phyloP scores from a whole-genome alignment of 1,140 invertebrate genomes.

The Drosophila sucinea region DNA sequence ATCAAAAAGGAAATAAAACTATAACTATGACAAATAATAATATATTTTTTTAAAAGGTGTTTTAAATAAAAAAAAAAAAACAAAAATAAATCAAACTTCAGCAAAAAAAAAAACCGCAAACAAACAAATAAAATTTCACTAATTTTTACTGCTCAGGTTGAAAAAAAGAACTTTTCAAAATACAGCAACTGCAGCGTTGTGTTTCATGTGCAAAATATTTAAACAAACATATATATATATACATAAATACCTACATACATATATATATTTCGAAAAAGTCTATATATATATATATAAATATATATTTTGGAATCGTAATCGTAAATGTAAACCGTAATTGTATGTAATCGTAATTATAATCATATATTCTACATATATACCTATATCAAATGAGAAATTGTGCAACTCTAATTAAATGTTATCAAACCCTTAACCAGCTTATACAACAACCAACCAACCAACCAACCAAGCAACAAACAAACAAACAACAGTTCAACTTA shows the following conservation, averaged over 20 bases:
- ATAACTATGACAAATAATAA: conserved; percentile 10
- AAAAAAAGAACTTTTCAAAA: conserved; percentile 20
- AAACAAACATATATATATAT: conserved; percentile 36
- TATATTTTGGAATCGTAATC: conserved; percentile 65
- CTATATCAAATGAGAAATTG: conserved; percentile 54
- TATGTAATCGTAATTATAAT: conserved; percentile 11
- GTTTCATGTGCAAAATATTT: conserved; percentile 74
- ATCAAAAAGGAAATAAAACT: conserved; percentile 34
- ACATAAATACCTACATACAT: conserved; percentile 59
- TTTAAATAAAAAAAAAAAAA: conserved; percentile 41
- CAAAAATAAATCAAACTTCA: conserved; percentile 10
- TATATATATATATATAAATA: conserved; percentile 49
- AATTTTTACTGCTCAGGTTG: conserved; percentile 63
- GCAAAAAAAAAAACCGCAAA: conserved; percentile 23
- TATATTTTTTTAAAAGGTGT: conserved; percentile 73
- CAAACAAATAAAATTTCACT: conserved; percentile 24
- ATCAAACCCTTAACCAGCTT: conserved; percentile 31
- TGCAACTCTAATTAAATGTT: conserved; percentile 44
- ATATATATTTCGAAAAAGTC: conserved; percentile 38
- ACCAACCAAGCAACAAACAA: conserved; percentile 7
- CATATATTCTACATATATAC: conserved; percentile 44
- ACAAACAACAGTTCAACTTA: conserved; percentile 10
- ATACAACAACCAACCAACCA: conserved; percentile 14
- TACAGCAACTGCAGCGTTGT: conserved; percentile 62
- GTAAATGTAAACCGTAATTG: not conserved